Evolutionary conservation across 2,797 vertebrate species (phyloP).

Genomic region (Tarsius wallacei): DNA sequence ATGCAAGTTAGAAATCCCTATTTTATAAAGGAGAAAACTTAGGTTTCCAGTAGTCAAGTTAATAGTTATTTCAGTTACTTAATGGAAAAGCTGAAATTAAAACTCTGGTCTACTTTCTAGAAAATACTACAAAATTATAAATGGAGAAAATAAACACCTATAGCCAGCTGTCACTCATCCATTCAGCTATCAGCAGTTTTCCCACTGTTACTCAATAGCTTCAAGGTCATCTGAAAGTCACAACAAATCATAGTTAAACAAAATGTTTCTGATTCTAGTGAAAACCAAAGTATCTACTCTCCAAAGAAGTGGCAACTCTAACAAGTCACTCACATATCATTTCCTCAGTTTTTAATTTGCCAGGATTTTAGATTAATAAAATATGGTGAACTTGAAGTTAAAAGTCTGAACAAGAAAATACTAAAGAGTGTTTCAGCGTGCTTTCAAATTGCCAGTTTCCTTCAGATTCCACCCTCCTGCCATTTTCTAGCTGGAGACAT

Average conservation of each 20-base stretch:
- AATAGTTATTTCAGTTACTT: conserved; percentile 36
- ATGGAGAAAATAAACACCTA: neutral
- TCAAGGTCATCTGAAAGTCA: conserved; percentile 24
- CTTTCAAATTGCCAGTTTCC: conserved; percentile 7
- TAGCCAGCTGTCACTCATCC: neutral
- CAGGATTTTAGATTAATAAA: conserved; percentile 29
- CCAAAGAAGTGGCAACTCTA: neutral
- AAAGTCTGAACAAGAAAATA: neutral
- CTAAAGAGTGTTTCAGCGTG: neutral
- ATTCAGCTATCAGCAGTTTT: neutral
- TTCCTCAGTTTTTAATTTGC: neutral
- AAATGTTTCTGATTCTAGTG: neutral
- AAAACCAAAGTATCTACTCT: neutral
- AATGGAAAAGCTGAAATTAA: neutral
- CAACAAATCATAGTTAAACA: neutral
- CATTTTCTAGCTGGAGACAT: neutral
- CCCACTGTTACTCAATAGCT: neutral
- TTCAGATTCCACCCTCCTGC: neutral
- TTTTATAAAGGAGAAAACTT: conserved; percentile 8
- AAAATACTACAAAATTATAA: conserved; percentile 48
- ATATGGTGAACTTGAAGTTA: conserved; percentile 33
- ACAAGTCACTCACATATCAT: neutral
- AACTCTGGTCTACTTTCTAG: conserved; percentile 31
- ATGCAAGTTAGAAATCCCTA: neutral
- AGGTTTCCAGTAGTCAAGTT: neutral